phyloP scores from a whole-genome alignment of 2,797 vertebrate species.

The Girardinus metallicus region DNA sequence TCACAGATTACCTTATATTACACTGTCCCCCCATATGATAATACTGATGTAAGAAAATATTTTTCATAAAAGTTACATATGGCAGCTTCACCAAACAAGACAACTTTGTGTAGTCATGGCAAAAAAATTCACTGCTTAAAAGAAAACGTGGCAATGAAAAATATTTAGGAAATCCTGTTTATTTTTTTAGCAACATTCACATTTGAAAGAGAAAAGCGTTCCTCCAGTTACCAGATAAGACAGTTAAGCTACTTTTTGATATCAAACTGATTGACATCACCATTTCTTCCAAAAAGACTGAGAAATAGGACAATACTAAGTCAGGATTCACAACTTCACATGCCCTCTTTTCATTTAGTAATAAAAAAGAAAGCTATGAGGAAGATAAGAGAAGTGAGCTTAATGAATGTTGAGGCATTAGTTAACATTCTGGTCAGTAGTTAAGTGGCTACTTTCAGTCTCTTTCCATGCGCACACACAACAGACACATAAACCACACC shows the following conservation, averaged over 20 bases:
- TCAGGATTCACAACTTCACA: background rate
- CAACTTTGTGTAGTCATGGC: constrained; percentile 2
- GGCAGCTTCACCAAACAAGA: constrained; percentile 15
- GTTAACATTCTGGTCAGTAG: constrained; percentile 60
- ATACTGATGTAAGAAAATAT: too few relatives aligned
- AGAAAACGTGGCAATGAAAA: constrained; percentile 68
- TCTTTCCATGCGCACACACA: background rate
- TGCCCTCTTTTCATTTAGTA: constrained; percentile 4
- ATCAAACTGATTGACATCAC: constrained; percentile 36
- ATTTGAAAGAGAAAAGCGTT: constrained; percentile 47
- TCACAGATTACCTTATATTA: too few relatives aligned
- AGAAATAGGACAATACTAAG: constrained; percentile 10
- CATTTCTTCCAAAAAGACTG: constrained; percentile 13
- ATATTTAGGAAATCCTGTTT: constrained; percentile 79
- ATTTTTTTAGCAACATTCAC: constrained; percentile 72
- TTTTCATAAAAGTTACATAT: too few relatives aligned
- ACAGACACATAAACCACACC: constrained; percentile 16
- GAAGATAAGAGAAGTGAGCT: constrained; percentile 33
- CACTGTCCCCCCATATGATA: too few relatives aligned
- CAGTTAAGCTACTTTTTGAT: constrained; percentile 33
- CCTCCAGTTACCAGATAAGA: constrained; percentile 51
- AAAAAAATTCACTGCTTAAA: constrained; percentile 25
- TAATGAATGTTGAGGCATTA: constrained; percentile 27
- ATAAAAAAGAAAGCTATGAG: constrained; percentile 24
- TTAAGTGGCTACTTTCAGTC: constrained; percentile 45